Base-by-base conservation (phyloP, 2,888 invertebrate species). In the Clostera curtula region DNA sequence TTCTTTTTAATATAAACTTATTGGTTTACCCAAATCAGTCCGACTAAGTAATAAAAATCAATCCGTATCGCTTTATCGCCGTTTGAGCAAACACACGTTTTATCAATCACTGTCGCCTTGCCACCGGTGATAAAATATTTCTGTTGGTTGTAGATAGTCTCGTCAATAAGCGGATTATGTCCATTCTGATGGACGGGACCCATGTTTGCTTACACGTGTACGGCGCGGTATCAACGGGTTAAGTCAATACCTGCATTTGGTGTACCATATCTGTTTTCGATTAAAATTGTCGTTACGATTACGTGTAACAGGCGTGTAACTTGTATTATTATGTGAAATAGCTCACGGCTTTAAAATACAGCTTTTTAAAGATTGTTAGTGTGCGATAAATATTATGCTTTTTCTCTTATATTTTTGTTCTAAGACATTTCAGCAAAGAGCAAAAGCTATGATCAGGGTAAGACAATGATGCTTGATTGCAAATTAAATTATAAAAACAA, bases 151-250 rank as follows among this genome's bases (percentile, higher is more conserved):
- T 27, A 45, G 74, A 72, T 74, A 75, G 56, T 48, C 50, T 50
- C 44, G 52, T 72, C 60, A 71, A 71, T 68, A 63, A 56, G 49
- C 43, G 75, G 75, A 76, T 75, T 76, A 75, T 71, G 57, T 64
- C 61, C 57, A 55, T 64, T 70, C 51, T 61, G 52, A 42, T 34
- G 44, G 44, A 40, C 40, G 34, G 47, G 32, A 43, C 37, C 44
- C 29, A 36, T 72, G 49, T 73, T 73, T 71, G 52, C 63, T 57
- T 59, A 76, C 75, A 76, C 75, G 68, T 76, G 75, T 76, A 49
- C 36, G 33, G 26, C 9, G 13, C 12, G 54, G 48, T 55, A 51
- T 32, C 30, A 24, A 27, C 22, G 36, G 40, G 40, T 33, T 43
- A 23, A 19, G 45, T 49, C 44, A 51, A 57, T 34, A 55, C 2